Percentiles rank a stretch among this genome's conserved stretches.
Evolutionary conservation across 2,888 invertebrate genomes (phyloP).

Genomic region (Zelleria hepariella): DNA sequence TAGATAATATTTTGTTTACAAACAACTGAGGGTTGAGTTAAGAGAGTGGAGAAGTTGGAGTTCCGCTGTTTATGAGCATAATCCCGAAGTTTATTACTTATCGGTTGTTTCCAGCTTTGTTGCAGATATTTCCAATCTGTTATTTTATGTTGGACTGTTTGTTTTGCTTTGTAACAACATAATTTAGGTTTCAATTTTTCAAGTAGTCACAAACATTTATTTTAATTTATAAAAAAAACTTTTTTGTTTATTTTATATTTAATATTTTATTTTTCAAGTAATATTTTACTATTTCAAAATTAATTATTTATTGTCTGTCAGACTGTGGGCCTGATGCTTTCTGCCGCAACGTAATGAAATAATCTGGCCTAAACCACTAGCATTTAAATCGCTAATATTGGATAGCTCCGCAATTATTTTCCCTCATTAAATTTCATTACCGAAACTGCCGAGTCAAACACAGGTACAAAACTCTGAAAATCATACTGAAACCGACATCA

Average conservation of each 20-base stretch:
- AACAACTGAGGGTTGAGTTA: neutral
- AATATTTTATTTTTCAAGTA: no score
- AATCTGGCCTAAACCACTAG: neutral
- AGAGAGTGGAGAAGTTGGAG: neutral
- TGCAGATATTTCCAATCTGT: neutral
- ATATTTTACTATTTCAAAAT: no score
- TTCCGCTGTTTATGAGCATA: neutral
- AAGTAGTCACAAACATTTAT: no score
- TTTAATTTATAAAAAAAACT: no score
- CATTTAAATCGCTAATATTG: neutral
- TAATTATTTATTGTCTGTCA: neutral
- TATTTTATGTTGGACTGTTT: neutral
- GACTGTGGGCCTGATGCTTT: neutral
- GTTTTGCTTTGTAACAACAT: neutral
- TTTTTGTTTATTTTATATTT: no score
- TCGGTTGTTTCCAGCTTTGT: neutral
- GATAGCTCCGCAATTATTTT: neutral
- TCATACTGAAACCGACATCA: no score
- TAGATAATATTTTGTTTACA: neutral
- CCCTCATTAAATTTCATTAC: neutral
- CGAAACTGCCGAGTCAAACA: no score
- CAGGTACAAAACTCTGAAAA: no score
- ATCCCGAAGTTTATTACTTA: neutral
- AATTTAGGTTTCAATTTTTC: no score
- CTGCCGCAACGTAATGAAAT: neutral